Percentiles rank a stretch among this genome's conserved stretches.
These are phyloP conservation scores for Drosophila monieri DNA, from an alignment of 2,888 invertebrate genomes.

Conservation along the genomic window DNA sequence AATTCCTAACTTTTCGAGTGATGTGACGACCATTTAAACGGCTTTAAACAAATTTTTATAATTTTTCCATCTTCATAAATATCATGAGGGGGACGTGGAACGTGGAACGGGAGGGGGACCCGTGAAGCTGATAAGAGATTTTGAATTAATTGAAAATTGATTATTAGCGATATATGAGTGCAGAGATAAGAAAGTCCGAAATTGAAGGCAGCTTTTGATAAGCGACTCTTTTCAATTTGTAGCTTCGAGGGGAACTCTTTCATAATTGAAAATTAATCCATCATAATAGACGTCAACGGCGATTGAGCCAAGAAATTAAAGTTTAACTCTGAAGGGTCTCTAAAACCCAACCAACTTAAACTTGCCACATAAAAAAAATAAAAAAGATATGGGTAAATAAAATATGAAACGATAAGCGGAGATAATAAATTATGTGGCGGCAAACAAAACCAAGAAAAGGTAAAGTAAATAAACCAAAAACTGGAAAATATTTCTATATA, in stretches of 20 bases:
- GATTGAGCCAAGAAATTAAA: constrained; percentile 34
- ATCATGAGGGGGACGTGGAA: neutral
- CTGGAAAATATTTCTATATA: constrained; percentile 31
- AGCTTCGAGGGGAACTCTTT: constrained; percentile 20
- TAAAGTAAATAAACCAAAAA: constrained; percentile 34
- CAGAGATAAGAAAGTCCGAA: constrained; percentile 36
- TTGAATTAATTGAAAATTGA: constrained; percentile 81
- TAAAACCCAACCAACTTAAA: constrained; percentile 12
- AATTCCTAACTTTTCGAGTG: constrained; percentile 53
- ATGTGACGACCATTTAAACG: constrained; percentile 79
- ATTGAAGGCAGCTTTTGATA: constrained; percentile 38
- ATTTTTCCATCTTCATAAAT: constrained; percentile 55
- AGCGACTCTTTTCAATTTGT: constrained; percentile 26
- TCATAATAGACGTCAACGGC: constrained; percentile 82
- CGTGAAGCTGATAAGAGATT: constrained; percentile 45
- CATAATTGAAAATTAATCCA: constrained; percentile 83
- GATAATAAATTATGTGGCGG: constrained; percentile 36
- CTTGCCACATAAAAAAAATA: constrained; percentile 42
- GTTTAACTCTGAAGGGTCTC: constrained; percentile 14
- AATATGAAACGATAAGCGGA: constrained; percentile 31
- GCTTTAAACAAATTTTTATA: constrained; percentile 78
- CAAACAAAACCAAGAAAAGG: constrained; percentile 34
- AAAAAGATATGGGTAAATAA: constrained; percentile 31
- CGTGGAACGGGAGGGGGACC: neutral
- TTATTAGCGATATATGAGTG: constrained; percentile 67